Evolutionary conservation across 2,888 invertebrate species (phyloP).

Genomic region (Anodontia alba): DNA sequence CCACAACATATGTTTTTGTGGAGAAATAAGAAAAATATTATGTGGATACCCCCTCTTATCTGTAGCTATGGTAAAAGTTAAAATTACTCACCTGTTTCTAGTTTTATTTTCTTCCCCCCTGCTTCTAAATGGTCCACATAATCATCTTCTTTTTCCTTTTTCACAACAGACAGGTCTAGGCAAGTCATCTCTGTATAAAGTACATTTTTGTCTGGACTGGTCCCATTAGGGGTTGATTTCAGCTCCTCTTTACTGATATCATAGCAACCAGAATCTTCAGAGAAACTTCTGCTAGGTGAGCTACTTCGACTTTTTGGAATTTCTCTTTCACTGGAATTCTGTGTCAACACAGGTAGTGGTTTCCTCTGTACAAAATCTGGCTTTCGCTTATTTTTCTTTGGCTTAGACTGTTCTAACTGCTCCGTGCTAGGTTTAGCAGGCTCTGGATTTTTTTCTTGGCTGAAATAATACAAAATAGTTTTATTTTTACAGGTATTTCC

Average conservation of each 20-base stretch:
- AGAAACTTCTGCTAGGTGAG: background rate
- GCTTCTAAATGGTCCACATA: background rate
- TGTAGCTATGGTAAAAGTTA: too few species aligned
- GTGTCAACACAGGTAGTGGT: background rate
- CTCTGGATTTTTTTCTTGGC: background rate
- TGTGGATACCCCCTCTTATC: too few species aligned
- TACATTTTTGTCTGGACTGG: background rate
- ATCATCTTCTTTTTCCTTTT: slow-evolving; percentile 35
- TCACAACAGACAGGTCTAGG: slow-evolving; percentile 49
- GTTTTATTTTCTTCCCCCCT: background rate
- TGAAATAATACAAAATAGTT: background rate
- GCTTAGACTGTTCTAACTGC: background rate
- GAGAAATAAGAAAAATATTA: too few species aligned
- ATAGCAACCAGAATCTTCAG: slow-evolving; percentile 2
- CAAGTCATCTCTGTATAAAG: background rate
- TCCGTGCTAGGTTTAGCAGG: background rate
- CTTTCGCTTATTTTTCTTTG: slow-evolving; percentile 3
- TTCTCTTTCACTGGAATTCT: background rate
- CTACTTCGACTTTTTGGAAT: background rate
- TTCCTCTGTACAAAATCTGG: background rate
- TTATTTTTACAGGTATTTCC: too few species aligned
- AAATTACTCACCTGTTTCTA: slow-evolving; percentile 40
- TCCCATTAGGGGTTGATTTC: background rate
- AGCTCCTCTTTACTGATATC: slow-evolving; percentile 15
- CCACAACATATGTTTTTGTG: too few species aligned